Evolutionary conservation across 2,888 invertebrate genomes (phyloP).

Genomic region (Drosophila kuntzei): DNA sequence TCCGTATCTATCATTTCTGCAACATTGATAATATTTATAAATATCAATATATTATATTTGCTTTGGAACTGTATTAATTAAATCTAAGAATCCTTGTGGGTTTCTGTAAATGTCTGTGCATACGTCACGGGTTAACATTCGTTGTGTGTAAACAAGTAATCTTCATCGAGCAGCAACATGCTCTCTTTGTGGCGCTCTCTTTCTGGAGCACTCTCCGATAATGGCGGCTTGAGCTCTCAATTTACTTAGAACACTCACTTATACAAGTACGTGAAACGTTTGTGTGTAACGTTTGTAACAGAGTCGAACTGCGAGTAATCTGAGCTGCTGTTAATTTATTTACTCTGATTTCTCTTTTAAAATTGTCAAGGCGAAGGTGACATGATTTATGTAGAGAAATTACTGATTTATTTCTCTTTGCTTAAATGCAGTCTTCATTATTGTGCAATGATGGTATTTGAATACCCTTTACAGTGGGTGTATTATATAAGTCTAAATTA

Average conservation of each 20-base stretch:
- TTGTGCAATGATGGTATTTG: background rate
- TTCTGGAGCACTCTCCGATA: background rate
- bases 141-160: background rate
- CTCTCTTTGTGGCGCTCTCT: background rate
- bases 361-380: background rate
- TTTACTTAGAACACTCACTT: background rate
- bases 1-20: background rate
- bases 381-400: conserved; percentile 1
- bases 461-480: background rate
- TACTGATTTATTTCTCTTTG: background rate
- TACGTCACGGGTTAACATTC: background rate
- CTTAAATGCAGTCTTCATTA: background rate
- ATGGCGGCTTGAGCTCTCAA: conserved; percentile 5
- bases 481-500: background rate
- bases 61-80: background rate
- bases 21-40: background rate
- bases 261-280: background rate
- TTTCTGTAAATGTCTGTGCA: background rate
- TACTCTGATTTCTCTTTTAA: conserved; percentile 7
- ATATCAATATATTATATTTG: background rate
- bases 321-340: background rate
- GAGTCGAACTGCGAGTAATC: background rate
- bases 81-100: background rate
- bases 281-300: background rate
- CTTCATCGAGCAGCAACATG: background rate